phyloP scores from a whole-genome alignment of 2,113 vertebrate species.

The Coreoperca whiteheadi region DNA sequence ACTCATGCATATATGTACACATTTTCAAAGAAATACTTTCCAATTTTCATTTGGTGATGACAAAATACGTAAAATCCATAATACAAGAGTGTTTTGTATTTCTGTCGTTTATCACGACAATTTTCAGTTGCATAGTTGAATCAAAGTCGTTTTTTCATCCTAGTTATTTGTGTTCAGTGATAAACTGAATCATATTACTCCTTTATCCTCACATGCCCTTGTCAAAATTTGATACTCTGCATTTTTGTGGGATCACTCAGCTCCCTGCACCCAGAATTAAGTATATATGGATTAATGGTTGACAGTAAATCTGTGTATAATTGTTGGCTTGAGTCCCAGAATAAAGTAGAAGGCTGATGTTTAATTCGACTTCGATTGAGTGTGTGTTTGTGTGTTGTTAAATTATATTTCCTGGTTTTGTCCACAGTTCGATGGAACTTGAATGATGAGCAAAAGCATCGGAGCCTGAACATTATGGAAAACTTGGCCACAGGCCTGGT shows the following conservation, averaged over 20 bases:
- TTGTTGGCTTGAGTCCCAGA: constrained; percentile 48
- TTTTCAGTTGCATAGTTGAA: not conserved
- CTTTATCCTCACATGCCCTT: constrained; percentile 1
- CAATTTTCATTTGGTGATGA: not conserved
- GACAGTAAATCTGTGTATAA: constrained; percentile 40
- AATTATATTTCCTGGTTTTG: constrained; percentile 48
- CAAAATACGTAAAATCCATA: not conserved
- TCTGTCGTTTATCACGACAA: not conserved
- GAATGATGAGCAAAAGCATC: constrained; percentile 90
- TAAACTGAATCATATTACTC: not conserved
- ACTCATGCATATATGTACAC: not conserved
- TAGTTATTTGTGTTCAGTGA: not conserved
- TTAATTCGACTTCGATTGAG: constrained; percentile 22
- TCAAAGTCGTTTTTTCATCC: not conserved
- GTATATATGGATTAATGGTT: constrained; percentile 37
- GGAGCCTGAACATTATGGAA: constrained; percentile 89
- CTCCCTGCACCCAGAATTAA: constrained; percentile 21
- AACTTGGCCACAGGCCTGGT: constrained; percentile 89
- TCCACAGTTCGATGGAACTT: constrained; percentile 90
- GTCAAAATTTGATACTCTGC: constrained; percentile 6
- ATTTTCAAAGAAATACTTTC: not conserved
- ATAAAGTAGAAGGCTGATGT: constrained; percentile 25
- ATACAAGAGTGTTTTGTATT: not conserved
- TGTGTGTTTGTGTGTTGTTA: constrained; percentile 24
- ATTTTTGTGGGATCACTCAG: constrained; percentile 12